phyloP scores from a whole-genome alignment of 1,140 invertebrate genomes.

The Leptestheria dahalacensis region DNA sequence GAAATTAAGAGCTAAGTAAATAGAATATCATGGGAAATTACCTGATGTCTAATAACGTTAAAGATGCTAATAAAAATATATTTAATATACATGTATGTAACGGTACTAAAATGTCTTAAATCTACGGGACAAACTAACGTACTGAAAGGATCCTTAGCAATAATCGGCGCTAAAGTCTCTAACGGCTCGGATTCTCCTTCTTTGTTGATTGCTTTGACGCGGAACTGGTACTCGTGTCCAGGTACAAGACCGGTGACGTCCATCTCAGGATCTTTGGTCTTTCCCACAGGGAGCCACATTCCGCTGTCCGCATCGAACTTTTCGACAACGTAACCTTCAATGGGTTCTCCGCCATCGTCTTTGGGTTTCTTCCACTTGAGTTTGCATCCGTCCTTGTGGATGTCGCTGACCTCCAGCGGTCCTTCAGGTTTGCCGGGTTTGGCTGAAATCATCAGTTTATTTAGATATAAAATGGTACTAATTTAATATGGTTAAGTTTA shows the following conservation, averaged over 20 bases:
- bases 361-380: conserved; percentile 95
- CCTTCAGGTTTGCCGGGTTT: conserved; percentile 86
- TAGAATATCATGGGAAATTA: no score
- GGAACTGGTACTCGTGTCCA: conserved; percentile 94
- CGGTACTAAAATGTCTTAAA: no score
- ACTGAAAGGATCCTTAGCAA: conserved; percentile 96
- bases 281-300: conserved; percentile 74
- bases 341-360: conserved; percentile 91
- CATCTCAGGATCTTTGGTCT: conserved; percentile 63
- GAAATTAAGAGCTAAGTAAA: no score
- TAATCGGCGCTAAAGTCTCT: conserved; percentile 73
- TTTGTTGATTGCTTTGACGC: conserved; percentile 91
- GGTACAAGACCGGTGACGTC: conserved; percentile 74
- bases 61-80: no score
- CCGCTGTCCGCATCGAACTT: conserved; percentile 86
- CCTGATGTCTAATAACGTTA: no score
- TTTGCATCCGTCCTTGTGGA: conserved; percentile 86
- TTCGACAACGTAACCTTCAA: conserved; percentile 88
- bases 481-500: conserved; percentile 3
- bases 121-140: no score
- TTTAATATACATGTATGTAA: no score
- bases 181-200: conserved; percentile 95
- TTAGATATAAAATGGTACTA: conserved; percentile 19
- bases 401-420: conserved; percentile 84
- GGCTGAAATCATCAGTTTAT: conserved; percentile 49